Percentiles rank a stretch among this genome's conserved stretches.
Evolutionary conservation across 2,113 vertebrate genomes (phyloP).

Genomic region (Zapus hudsonius): DNA sequence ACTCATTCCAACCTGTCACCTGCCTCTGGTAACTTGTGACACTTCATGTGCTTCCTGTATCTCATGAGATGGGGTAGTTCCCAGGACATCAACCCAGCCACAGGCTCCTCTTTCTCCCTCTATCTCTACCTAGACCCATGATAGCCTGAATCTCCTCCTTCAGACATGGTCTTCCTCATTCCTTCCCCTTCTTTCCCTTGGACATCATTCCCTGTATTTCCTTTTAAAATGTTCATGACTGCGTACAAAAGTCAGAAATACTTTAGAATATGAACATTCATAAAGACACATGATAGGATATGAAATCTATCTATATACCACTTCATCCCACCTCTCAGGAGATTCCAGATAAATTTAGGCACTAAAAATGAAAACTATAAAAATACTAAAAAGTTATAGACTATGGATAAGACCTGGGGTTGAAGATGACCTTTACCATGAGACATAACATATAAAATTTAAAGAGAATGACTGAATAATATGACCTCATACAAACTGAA

Average conservation of each 20-base stretch:
- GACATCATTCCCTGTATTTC: not conserved
- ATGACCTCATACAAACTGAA: conserved; percentile 44
- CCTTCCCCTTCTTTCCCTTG: not conserved
- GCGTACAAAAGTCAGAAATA: conserved; percentile 11
- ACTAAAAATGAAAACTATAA: conserved; percentile 52
- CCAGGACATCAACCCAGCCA: not conserved
- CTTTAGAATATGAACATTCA: not conserved
- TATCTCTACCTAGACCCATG: not conserved
- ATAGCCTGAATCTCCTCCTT: not conserved
- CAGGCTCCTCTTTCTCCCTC: not conserved
- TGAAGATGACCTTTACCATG: conserved; percentile 33
- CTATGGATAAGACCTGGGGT: conserved; percentile 44
- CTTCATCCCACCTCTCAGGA: conserved; percentile 23
- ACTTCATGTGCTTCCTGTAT: not conserved
- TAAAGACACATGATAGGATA: not conserved
- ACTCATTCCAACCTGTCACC: conserved; percentile 8
- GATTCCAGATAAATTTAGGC: conserved; percentile 65
- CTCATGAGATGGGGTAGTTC: not conserved
- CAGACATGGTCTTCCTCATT: not conserved
- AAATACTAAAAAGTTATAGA: conserved; percentile 44
- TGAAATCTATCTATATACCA: not conserved
- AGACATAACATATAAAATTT: conserved; percentile 32
- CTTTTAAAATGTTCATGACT: not conserved
- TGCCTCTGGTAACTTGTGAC: not conserved
- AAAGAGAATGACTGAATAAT: conserved; percentile 28